Percentiles rank a stretch among this genome's conserved stretches.
Evolutionary conservation across 2,797 vertebrate species (phyloP).

Genomic region (Microctenopoma lineatum): DNA sequence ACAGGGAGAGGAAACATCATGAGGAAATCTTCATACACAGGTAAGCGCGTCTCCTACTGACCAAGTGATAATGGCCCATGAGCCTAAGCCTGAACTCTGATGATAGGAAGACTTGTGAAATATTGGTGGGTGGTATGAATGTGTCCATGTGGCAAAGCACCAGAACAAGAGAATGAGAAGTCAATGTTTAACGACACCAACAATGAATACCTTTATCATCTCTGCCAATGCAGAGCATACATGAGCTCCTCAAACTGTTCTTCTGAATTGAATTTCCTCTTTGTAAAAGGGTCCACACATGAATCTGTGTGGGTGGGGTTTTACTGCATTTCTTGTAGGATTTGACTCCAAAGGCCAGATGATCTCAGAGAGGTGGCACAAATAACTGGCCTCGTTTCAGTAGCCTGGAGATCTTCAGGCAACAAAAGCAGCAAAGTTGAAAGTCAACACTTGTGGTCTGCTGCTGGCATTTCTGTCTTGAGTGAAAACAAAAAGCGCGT

Average conservation of each 20-base stretch:
- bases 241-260: background rate
- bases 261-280: background rate
- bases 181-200: constrained; percentile 26
- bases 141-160: background rate
- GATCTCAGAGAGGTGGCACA: constrained; percentile 20
- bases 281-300: constrained; percentile 19
- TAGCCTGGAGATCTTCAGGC: background rate
- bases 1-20: constrained; percentile 47
- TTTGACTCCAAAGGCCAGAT: constrained; percentile 11
- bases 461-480: background rate
- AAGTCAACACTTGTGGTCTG: no score
- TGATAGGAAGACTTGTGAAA: no score
- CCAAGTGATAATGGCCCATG: background rate
- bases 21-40: constrained; percentile 74
- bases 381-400: constrained; percentile 12
- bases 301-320: constrained; percentile 58
- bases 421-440: background rate
- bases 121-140: background rate
- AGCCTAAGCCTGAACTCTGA: background rate
- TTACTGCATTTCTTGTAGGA: constrained; percentile 34
- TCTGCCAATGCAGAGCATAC: background rate
- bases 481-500: background rate
- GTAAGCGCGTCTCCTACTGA: constrained; percentile 38
- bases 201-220: background rate
- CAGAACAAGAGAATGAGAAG: background rate